phyloP scores from a whole-genome alignment of 2,113 vertebrate species.

The Pelodiscus sinensis region DNA sequence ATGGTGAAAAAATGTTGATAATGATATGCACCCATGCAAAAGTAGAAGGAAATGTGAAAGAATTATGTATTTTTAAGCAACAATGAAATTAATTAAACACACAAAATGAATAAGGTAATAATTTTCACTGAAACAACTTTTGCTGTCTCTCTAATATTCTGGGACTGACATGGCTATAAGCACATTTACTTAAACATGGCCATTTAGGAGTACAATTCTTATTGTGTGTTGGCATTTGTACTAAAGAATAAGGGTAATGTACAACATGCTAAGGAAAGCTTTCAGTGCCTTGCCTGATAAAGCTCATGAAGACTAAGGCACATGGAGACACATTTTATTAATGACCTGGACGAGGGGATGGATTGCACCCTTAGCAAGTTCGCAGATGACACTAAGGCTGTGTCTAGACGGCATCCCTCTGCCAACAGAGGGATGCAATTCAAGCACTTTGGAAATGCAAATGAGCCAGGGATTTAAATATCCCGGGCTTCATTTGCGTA shows the following conservation, averaged over 20 bases:
- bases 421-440: no score
- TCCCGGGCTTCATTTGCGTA: no score
- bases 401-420: no score
- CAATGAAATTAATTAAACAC: neutral
- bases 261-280: neutral
- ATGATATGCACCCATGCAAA: neutral
- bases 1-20: neutral
- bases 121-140: neutral
- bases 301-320: neutral
- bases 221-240: neutral
- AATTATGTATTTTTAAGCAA: neutral
- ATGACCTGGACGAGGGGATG: no score
- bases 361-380: no score
- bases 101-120: neutral
- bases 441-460: no score
- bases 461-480: no score
- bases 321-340: neutral
- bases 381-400: no score
- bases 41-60: neutral
- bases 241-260: neutral
- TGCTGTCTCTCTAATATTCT: neutral
- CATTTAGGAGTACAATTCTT: neutral
- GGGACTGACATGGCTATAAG: neutral
- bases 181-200: neutral
- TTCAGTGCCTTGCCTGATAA: neutral